Conservation (phyloP, 2,888 invertebrate species). For the Nesidiocoris tenuis region DNA sequence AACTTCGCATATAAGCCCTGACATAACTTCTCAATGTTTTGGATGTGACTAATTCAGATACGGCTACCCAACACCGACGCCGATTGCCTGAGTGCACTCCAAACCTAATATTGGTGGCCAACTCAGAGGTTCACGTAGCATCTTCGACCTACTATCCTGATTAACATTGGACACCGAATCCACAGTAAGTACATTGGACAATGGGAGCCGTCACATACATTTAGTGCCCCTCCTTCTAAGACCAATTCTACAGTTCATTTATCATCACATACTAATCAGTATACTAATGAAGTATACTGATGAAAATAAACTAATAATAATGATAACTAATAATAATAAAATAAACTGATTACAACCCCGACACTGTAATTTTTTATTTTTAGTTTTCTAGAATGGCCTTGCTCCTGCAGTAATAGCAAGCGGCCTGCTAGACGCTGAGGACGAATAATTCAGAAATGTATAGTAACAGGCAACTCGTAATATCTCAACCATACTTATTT, state of each 20-base stretch:
- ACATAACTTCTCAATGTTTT: slow-evolving; percentile 7
- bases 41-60: slow-evolving; percentile 8
- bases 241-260: no score
- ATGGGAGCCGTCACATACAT: not conserved
- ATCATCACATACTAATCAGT: no score
- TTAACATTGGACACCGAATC: not conserved
- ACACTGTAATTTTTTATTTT: no score
- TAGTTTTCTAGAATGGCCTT: no score
- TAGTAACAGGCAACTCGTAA: not conserved
- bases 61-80: not conserved
- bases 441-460: not conserved
- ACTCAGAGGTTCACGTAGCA: not conserved
- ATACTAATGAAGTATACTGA: no score
- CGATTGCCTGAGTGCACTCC: not conserved
- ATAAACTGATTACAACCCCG: no score
- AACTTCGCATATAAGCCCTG: slow-evolving; percentile 14
- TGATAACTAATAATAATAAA: no score
- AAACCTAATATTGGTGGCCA: not conserved
- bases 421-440: no score
- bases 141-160: not conserved
- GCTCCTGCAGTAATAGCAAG: no score
- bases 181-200: not conserved
- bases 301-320: no score
- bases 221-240: no score
- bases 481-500: not conserved